Percentiles rank a stretch among this genome's conserved stretches.
phyloP scores from a whole-genome alignment of 1,140 invertebrate genomes.

The Listronotus oregonensis region DNA sequence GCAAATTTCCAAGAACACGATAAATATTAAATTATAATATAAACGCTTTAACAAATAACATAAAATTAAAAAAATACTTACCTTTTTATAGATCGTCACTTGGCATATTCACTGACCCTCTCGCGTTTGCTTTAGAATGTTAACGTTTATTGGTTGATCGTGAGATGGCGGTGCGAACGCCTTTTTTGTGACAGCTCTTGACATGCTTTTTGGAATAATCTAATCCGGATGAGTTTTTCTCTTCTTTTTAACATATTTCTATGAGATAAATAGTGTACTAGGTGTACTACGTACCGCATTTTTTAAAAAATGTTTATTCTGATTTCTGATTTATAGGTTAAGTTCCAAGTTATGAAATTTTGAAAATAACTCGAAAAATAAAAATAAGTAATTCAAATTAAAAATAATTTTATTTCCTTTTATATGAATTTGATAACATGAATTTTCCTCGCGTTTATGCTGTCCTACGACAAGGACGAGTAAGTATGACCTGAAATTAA shows the following conservation, averaged over 20 bases:
- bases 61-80: conserved; percentile 1
- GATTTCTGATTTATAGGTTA: no score
- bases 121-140: not conserved
- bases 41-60: not conserved
- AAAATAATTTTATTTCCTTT: no score
- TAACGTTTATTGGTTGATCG: conserved; percentile 1
- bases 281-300: no score
- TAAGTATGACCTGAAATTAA: not conserved
- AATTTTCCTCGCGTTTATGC: not conserved
- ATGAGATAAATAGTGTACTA: no score
- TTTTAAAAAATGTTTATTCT: no score
- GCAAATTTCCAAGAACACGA: not conserved
- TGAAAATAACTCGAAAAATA: no score
- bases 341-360: no score
- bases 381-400: no score
- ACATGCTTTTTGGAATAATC: no score
- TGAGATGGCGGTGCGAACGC: not conserved
- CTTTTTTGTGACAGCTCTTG: not conserved
- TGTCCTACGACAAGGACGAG: not conserved
- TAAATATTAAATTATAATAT: not conserved
- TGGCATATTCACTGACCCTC: conserved; percentile 11
- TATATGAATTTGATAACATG: not conserved
- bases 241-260: no score
- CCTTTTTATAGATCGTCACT: conserved; percentile 14
- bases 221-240: no score